These are phyloP conservation scores for Carassius auratus DNA, from an alignment of 2,113 vertebrate genomes.

Conservation along the genomic window DNA sequence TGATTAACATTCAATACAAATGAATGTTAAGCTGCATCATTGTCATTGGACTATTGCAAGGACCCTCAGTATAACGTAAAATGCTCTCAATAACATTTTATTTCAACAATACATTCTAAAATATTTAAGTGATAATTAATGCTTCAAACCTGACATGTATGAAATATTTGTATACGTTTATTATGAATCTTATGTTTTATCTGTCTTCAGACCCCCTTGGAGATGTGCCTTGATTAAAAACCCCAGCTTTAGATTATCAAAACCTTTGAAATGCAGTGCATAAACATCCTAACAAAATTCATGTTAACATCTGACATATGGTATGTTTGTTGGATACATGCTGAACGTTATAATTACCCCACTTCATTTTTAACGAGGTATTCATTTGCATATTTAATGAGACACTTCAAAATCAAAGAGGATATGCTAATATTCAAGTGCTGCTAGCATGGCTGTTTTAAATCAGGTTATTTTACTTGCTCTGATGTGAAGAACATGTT, in stretches of 20 bases:
- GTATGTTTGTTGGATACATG: slow-evolving; percentile 10
- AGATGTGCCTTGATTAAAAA: background rate
- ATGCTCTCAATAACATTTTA: background rate
- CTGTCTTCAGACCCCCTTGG: background rate
- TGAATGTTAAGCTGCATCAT: background rate
- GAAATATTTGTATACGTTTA: background rate
- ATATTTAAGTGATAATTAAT: background rate
- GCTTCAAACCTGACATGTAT: background rate
- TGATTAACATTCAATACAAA: background rate
- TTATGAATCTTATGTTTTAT: background rate
- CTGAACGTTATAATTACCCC: slow-evolving; percentile 22
- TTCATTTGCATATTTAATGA: slow-evolving; percentile 18
- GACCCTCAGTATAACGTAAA: background rate
- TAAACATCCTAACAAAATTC: slow-evolving; percentile 4
- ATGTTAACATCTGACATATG: slow-evolving; percentile 22
- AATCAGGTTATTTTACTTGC: background rate
- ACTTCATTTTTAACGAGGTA: slow-evolving; percentile 1
- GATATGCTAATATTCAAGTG: slow-evolving; percentile 13
- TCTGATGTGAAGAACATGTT: background rate
- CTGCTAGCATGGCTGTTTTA: slow-evolving; percentile 7
- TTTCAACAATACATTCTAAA: background rate
- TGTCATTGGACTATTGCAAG: background rate
- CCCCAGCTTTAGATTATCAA: background rate
- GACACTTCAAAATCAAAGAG: slow-evolving; percentile 17
- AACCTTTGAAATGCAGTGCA: background rate